A percentile compares a stretch with the other conserved stretches of the same genome.
phyloP scores from a whole-genome alignment of 2,113 vertebrate species.

The Psammodynastes pulverulentus region DNA sequence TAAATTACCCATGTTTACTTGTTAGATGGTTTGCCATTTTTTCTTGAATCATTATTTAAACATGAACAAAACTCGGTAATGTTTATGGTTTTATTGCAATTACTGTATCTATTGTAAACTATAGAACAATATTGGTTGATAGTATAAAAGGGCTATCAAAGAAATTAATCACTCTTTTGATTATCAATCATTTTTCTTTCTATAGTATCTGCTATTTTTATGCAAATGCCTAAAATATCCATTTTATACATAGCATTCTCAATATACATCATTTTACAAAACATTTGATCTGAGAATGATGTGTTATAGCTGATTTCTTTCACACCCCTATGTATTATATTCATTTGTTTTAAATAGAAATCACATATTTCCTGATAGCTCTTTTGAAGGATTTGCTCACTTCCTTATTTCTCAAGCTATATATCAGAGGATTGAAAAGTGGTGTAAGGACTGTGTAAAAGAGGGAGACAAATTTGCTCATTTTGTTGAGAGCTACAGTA shows the following conservation, averaged over 20 bases:
- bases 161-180: neutral
- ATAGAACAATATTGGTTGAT: neutral
- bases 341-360: neutral
- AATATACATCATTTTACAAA: neutral
- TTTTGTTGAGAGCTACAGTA: neutral
- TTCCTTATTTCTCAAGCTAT: slow-evolving; percentile 10
- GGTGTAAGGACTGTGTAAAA: slow-evolving; percentile 4
- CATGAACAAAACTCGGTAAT: neutral
- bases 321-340: neutral
- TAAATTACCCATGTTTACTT: neutral
- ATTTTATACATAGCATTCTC: neutral
- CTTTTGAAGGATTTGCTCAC: neutral
- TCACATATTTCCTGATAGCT: neutral
- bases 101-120: neutral
- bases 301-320: neutral
- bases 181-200: neutral
- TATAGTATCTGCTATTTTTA: neutral
- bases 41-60: neutral
- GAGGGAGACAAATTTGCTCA: neutral
- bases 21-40: neutral
- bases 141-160: neutral
- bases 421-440: slow-evolving; percentile 9
- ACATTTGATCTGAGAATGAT: neutral
- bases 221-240: neutral
- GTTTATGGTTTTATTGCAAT: neutral